Evolutionary conservation across 2,113 vertebrate genomes (phyloP), one percentile per base, ranked within the genome.

Genomic region (Agapornis roseicollis): DNA sequence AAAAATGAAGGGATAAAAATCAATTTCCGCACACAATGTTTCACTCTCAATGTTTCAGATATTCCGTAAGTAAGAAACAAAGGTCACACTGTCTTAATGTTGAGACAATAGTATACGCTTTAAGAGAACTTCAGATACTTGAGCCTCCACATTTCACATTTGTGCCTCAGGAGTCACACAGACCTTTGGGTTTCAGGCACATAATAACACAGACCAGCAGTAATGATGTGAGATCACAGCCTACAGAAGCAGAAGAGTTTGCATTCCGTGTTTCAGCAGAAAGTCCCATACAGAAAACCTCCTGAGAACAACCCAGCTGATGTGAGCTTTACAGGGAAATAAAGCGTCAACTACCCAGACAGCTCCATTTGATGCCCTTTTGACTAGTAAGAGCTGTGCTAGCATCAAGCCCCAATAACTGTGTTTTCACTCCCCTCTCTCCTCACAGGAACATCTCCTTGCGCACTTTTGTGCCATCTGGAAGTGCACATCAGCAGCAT

Each of bases 1-100:
- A 42, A 88, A 85, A 90, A 88, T 31, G 39, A 83, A 71, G 64
- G 0, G 4, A 94, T 94, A 88, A 86, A 85, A 91, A 95, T 92
- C 35, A 76, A 76, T 87, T 61, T 89, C 52, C 52, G 52, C 70
- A 68, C 90, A 78, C 72, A 91, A 27, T 12, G 18, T 88, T 91
- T 88, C 50, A 31, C 39, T 91, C 17, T 24, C 11, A 61, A 63
- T 16, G n/a, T 64, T 86, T 90, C 13, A 91, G 35, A 47, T 17
- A 22, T 23, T 52, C 16, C 11, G 2, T 55, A 91, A 81, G 13
- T 10, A 88, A 77, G 50, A 39, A 37, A 90, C 88, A 76, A 78
- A 73, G 18, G 50, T 78, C 52, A 49, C 18, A 15, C 2, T 35
- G 39, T 33, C 65, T 83, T 39, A 42, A 44, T 44, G 27, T 84